These are phyloP conservation scores for Callimico goeldii DNA, from an alignment of 2,797 vertebrate genomes.

Conservation along the genomic window DNA sequence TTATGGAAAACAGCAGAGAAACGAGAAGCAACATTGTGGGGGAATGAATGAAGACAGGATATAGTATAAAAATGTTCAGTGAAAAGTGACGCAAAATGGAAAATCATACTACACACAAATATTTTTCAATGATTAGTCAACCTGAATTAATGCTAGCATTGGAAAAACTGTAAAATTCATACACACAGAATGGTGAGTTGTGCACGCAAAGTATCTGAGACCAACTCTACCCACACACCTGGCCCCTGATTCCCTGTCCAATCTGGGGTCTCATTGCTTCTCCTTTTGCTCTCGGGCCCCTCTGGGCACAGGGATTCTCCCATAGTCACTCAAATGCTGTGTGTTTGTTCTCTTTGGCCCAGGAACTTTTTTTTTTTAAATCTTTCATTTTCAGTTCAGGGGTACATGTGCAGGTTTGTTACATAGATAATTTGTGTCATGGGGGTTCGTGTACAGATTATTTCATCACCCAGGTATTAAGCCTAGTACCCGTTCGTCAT, in stretches of 20 bases:
- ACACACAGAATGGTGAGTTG: neutral
- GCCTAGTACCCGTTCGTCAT: neutral
- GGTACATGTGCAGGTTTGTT: neutral
- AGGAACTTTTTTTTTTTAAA: neutral
- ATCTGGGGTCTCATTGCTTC: no score
- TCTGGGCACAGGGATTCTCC: neutral
- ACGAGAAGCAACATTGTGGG: neutral
- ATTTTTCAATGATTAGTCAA: neutral
- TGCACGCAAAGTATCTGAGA: neutral
- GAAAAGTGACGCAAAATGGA: neutral
- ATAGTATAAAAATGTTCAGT: neutral
- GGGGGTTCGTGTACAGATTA: neutral
- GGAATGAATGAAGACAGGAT: neutral
- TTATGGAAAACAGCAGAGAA: neutral
- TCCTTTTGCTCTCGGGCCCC: neutral
- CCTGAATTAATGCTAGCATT: neutral
- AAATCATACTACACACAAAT: neutral
- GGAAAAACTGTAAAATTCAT: neutral
- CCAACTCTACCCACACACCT: neutral
- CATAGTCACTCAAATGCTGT: no score
- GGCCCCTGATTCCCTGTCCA: neutral
- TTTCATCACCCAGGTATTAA: neutral
- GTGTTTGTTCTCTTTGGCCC: fast-evolving
- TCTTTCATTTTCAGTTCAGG: neutral
- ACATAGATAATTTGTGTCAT: neutral